Conservation (phyloP, 2,888 invertebrate genomes). For the Poecilus cupreus region DNA sequence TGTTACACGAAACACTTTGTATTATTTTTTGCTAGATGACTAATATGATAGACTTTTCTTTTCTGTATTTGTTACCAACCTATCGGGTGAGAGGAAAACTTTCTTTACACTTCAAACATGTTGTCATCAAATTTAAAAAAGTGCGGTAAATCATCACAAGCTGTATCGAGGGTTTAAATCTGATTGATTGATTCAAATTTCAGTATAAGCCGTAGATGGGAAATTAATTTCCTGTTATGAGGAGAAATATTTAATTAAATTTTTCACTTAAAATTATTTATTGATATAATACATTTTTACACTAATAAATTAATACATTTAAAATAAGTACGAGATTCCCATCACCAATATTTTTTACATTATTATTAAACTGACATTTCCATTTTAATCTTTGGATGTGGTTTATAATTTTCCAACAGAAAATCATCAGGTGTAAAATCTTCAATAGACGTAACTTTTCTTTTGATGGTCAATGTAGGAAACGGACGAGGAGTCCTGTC, state of each 20-base stretch:
- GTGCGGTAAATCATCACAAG: not conserved
- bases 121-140: not conserved
- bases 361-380: slow-evolving; percentile 86
- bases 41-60: slow-evolving; percentile 54
- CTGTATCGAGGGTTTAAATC: not conserved
- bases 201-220: no score
- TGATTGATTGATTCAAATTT: not conserved
- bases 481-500: slow-evolving; percentile 86
- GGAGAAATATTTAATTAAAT: not conserved
- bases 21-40: slow-evolving; percentile 54
- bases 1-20: slow-evolving; percentile 47
- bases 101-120: not conserved
- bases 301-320: not conserved
- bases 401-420: slow-evolving; percentile 87
- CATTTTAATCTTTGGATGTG: slow-evolving; percentile 93
- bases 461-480: slow-evolving; percentile 86
- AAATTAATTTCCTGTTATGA: no score
- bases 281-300: not conserved
- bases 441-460: slow-evolving; percentile 85
- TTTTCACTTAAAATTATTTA: not conserved
- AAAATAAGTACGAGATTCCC: not conserved
- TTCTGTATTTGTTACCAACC: slow-evolving; percentile 41
- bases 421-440: slow-evolving; percentile 93
- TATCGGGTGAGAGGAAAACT: not conserved
- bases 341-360: slow-evolving; percentile 14